Evolutionary conservation across 92 coral and sea anemone genomes (phyloP).

Genomic region (Paragorgia papillata): DNA sequence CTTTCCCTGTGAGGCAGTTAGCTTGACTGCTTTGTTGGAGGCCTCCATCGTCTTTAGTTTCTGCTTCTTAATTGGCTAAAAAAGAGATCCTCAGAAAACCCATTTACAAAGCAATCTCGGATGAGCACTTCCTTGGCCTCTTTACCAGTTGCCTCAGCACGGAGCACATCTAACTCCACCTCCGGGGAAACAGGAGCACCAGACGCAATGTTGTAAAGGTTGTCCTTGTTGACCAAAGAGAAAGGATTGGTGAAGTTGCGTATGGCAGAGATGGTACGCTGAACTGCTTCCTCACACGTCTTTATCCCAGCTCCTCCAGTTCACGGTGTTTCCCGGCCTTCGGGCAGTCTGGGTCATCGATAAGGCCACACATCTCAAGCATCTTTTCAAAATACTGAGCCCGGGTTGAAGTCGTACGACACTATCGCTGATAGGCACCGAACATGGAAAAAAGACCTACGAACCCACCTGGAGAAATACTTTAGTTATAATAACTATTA

Average conservation of each 20-base stretch:
- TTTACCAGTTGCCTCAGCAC: slow-evolving; percentile 57
- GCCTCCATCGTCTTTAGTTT: slow-evolving; percentile 61
- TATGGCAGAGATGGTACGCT: slow-evolving; percentile 43
- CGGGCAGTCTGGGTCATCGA: slow-evolving; percentile 53
- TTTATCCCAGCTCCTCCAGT: slow-evolving; percentile 56
- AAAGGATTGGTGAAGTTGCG: slow-evolving; percentile 64
- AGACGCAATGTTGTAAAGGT: slow-evolving; percentile 58
- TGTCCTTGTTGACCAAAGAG: slow-evolving; percentile 48
- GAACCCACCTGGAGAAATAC: slow-evolving; percentile 56
- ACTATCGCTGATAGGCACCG: slow-evolving; percentile 60
- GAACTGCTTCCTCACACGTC: slow-evolving; percentile 52
- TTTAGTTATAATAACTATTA: not conserved
- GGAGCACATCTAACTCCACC: slow-evolving; percentile 38
- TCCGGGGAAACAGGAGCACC: slow-evolving; percentile 59
- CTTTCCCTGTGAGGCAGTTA: slow-evolving; percentile 69
- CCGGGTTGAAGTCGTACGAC: slow-evolving; percentile 50
- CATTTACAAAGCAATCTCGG: slow-evolving; percentile 43
- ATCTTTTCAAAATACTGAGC: slow-evolving; percentile 62
- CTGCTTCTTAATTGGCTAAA: slow-evolving; percentile 53
- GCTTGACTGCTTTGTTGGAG: slow-evolving; percentile 51
- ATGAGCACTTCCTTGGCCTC: slow-evolving; percentile 59
- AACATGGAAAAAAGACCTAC: slow-evolving; percentile 54
- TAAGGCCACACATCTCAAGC: slow-evolving; percentile 57
- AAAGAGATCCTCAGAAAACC: slow-evolving; percentile 52
- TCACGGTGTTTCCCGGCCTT: slow-evolving; percentile 57